phyloP scores from a whole-genome alignment of 1,140 invertebrate species.

The Drosophila pruinosa region DNA sequence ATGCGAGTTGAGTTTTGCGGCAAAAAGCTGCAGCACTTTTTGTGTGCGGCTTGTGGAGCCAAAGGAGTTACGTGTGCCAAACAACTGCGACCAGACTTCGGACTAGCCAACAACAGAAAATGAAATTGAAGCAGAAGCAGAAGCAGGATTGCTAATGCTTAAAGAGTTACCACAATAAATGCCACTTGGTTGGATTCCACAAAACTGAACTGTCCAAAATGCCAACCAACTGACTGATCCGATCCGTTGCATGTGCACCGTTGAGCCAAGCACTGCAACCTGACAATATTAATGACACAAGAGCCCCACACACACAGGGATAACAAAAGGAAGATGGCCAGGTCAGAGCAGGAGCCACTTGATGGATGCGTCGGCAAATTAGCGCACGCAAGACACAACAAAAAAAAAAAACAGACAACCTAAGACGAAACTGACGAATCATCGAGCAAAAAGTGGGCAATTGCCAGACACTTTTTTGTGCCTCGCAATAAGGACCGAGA shows the following conservation, averaged over 20 bases:
- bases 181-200: slow-evolving; percentile 32
- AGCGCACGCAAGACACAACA: slow-evolving; percentile 62
- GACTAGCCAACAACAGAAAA: not conserved
- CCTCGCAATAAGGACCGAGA: not conserved
- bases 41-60: slow-evolving; percentile 10
- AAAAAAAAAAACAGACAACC: slow-evolving; percentile 16
- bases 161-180: slow-evolving; percentile 30
- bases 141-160: slow-evolving; percentile 21
- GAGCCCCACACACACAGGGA: slow-evolving; percentile 15
- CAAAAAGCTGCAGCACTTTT: slow-evolving; percentile 36
- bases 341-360: slow-evolving; percentile 25
- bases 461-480: slow-evolving; percentile 77
- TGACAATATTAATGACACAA: slow-evolving; percentile 52
- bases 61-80: slow-evolving; percentile 20
- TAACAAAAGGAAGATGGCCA: slow-evolving; percentile 12
- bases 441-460: slow-evolving; percentile 60
- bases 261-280: slow-evolving; percentile 5
- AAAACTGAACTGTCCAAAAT: slow-evolving; percentile 14
- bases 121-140: not conserved
- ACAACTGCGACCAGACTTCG: slow-evolving; percentile 10
- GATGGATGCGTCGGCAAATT: slow-evolving; percentile 77
- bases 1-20: slow-evolving; percentile 10
- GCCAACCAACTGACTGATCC: slow-evolving; percentile 16
- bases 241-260: slow-evolving; percentile 24
- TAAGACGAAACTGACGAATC: slow-evolving; percentile 45